Percentiles rank a stretch among this genome's conserved stretches.
phyloP scores from a whole-genome alignment of 1,140 invertebrate species.

The Monochamus saltuarius region DNA sequence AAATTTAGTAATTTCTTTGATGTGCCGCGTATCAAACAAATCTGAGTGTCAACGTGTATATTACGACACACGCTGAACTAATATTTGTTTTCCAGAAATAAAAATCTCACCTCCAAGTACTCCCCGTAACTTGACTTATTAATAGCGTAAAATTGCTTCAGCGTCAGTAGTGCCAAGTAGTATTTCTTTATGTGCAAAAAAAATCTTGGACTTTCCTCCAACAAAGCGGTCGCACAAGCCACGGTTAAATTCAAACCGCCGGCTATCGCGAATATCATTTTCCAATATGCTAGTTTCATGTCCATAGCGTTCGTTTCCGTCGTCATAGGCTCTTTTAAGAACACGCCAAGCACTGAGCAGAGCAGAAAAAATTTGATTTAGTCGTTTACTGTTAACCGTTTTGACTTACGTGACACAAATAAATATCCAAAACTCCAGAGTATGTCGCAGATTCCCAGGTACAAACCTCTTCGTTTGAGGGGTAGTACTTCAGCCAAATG shows the following conservation, averaged over 20 bases:
- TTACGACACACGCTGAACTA: no score
- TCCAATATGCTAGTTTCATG: slow-evolving; percentile 35
- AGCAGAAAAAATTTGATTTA: no score
- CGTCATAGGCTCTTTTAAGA: background rate
- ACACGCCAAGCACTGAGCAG: background rate
- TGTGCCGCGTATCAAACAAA: no score
- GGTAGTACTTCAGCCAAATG: slow-evolving; percentile 36
- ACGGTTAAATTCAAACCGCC: slow-evolving; percentile 35
- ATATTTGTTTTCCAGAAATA: background rate
- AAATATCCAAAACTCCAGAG: slow-evolving; percentile 36
- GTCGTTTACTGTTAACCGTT: no score
- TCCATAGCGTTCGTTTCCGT: slow-evolving; percentile 4
- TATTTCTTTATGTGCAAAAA: slow-evolving; percentile 30
- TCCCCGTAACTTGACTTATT: slow-evolving; percentile 43
- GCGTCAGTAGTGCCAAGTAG: slow-evolving; percentile 30
- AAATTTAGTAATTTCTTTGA: no score
- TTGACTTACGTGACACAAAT: slow-evolving; percentile 14
- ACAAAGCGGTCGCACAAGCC: slow-evolving; percentile 35
- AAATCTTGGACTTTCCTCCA: slow-evolving; percentile 42
- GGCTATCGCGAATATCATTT: slow-evolving; percentile 35
- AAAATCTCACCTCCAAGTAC: slow-evolving; percentile 30
- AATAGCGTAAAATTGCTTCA: slow-evolving; percentile 43
- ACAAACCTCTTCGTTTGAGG: slow-evolving; percentile 29
- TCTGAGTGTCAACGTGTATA: no score
- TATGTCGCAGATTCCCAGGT: slow-evolving; percentile 31